Percentiles rank a stretch among this genome's conserved stretches.
phyloP scores from a whole-genome alignment of 2,797 vertebrate genomes.

The Anabacerthia variegaticeps region DNA sequence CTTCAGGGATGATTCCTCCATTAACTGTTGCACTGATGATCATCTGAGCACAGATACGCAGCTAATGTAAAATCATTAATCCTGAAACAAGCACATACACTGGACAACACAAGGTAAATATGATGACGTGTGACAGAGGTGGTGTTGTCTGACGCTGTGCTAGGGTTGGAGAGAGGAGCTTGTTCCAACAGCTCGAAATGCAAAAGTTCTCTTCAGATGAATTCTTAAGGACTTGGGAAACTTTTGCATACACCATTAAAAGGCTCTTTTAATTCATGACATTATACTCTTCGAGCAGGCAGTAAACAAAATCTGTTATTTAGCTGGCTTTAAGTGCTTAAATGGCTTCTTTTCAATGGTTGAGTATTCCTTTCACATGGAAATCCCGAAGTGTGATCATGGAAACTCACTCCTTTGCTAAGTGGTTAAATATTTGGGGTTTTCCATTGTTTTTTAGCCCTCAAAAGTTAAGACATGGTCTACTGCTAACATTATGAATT shows the following conservation, averaged over 20 bases:
- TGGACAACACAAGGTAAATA: neutral
- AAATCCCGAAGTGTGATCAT: neutral
- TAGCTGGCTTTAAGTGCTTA: neutral
- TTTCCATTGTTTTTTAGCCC: neutral
- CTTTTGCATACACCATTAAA: neutral
- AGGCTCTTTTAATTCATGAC: neutral
- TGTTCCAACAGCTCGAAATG: neutral
- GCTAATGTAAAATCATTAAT: neutral
- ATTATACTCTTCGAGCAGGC: neutral
- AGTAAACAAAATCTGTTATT: slow-evolving; percentile 11
- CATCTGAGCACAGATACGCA: neutral
- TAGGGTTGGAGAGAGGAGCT: neutral
- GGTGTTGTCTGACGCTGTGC: neutral
- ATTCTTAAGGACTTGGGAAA: neutral
- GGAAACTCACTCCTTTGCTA: neutral
- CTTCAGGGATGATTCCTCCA: neutral
- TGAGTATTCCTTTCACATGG: neutral
- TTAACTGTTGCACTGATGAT: neutral
- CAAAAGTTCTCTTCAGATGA: neutral
- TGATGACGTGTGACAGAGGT: neutral
- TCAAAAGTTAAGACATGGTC: neutral
- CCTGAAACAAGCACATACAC: neutral
- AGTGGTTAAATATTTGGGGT: neutral
- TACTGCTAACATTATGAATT: neutral
- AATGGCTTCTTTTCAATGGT: neutral